Base-by-base conservation (phyloP, 1,140 invertebrate genomes). In the Musca vetustissima region DNA sequence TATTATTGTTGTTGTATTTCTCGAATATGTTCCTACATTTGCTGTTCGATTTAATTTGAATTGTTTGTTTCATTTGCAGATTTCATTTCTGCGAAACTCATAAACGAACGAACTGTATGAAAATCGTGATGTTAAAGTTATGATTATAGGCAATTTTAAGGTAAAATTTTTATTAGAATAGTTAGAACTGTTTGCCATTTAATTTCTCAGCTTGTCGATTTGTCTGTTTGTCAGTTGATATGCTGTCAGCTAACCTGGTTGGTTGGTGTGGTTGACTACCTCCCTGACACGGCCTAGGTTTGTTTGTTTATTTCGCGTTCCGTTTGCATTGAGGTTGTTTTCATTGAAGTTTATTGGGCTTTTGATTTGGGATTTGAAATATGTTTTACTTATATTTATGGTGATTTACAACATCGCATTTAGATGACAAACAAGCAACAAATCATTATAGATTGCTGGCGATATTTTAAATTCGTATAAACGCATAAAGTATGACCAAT, bases 341-440 rank as follows among this genome's bases (percentile, higher is more conserved):
- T 61, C 57, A 61, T 36, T 61, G 57, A 61, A 21, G 36, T 61
- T 36, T 61, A 61, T 61, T 36, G 17, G 36, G 7, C 8, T 11
- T 61, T 61, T 61, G 28, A 57, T 61, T 32, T 61, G 15, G n/a
- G 15, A 59, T 28, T 36, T 61, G 57, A 61, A 61, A 61, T 36
- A 61, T 61, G 57, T 61, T 61, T 61, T 61, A 61, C 17, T 43
- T 43, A 43, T 43, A 61, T 61, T 61, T 61, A 61, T 61, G 57
- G 21, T 61, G 57, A 61, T 61, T 61, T 61, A 61, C 57, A 36
- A 14, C 57, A 61, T 61, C 57, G 36, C 57, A 61, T 61, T 61
- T 61, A 61, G 57, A 61, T 61, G 57, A 61, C 57, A 61, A 61
- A 61, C 57, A 61, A 61, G 57, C 57, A 25, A 61, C 57, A 61